Conservation (phyloP, 2,113 vertebrate species). For the Gopherus evgoodei region DNA sequence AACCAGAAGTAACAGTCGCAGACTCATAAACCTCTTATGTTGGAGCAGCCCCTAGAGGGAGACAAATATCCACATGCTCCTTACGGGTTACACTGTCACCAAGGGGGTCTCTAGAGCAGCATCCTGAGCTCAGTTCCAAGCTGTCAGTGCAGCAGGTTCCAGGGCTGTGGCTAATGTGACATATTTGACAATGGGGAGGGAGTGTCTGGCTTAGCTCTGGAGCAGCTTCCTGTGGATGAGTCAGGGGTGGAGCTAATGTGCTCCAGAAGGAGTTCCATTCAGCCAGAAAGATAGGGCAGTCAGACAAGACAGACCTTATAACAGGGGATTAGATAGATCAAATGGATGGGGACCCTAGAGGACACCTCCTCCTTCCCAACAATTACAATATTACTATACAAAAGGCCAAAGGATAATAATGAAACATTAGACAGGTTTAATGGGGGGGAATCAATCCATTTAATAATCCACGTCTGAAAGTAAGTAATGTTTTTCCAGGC, state of each 20-base stretch:
- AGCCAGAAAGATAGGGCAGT: neutral
- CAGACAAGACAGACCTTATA: neutral
- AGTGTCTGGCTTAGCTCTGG: neutral
- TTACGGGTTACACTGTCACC: neutral
- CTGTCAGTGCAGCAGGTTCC: no score
- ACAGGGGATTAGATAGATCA: neutral
- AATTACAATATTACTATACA: neutral
- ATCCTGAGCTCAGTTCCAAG: neutral
- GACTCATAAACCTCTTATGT: neutral
- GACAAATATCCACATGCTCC: neutral
- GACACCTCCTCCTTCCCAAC: neutral
- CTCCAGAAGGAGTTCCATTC: neutral
- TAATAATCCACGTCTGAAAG: neutral
- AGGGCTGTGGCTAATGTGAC: no score
- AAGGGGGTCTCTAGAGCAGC: neutral
- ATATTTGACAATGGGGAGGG: neutral
- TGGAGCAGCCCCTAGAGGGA: neutral
- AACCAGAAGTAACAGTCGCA: no score
- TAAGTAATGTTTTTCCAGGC: accelerated
- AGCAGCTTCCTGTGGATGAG: neutral
- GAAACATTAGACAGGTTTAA: neutral
- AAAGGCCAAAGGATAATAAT: neutral
- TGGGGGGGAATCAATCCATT: neutral
- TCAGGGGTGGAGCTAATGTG: neutral
- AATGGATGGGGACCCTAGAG: neutral